A percentile compares a stretch with the other conserved stretches of the same genome.
Conservation (phyloP, 2,888 invertebrate genomes). For the Catocala nupta region DNA sequence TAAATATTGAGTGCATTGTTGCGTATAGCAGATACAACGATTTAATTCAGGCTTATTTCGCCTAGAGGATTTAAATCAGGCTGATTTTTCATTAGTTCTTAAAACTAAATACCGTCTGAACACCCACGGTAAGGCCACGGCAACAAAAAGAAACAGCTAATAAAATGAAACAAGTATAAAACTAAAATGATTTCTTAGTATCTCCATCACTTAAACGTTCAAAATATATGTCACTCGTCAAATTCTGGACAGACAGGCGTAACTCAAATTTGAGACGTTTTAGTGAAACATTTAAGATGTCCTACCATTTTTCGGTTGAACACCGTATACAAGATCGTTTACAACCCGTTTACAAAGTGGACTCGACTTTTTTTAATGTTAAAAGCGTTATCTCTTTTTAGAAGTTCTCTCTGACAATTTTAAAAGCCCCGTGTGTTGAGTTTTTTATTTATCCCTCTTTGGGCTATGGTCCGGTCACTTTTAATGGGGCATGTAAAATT, state of each 20-base stretch:
- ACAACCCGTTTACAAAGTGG: slow-evolving; percentile 82
- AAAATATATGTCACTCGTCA: slow-evolving; percentile 26
- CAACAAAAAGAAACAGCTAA: slow-evolving; percentile 18
- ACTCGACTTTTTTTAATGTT: slow-evolving; percentile 74
- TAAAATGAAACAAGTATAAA: slow-evolving; percentile 24
- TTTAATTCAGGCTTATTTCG: too few species aligned
- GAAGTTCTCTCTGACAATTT: slow-evolving; percentile 77
- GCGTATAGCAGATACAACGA: too few species aligned
- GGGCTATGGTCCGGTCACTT: slow-evolving; percentile 57
- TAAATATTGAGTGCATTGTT: too few species aligned
- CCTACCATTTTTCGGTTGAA: slow-evolving; percentile 58
- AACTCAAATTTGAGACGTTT: slow-evolving; percentile 50
- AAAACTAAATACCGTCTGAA: slow-evolving; percentile 10
- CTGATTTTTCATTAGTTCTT: not conserved
- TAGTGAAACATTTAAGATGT: slow-evolving; percentile 57
- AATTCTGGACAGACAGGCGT: slow-evolving; percentile 40
- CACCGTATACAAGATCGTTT: slow-evolving; percentile 70
- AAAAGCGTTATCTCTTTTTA: slow-evolving; percentile 77
- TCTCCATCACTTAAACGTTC: slow-evolving; percentile 11
- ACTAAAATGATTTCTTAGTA: slow-evolving; percentile 27
- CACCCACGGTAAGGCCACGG: slow-evolving; percentile 6
- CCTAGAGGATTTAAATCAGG: too few species aligned
- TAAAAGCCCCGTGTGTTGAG: slow-evolving; percentile 69
- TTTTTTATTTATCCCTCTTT: slow-evolving; percentile 56
- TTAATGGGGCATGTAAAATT: slow-evolving; percentile 75